Evolutionary conservation across 2,113 vertebrate genomes (phyloP).

Genomic region (Corythaeola cristata): DNA sequence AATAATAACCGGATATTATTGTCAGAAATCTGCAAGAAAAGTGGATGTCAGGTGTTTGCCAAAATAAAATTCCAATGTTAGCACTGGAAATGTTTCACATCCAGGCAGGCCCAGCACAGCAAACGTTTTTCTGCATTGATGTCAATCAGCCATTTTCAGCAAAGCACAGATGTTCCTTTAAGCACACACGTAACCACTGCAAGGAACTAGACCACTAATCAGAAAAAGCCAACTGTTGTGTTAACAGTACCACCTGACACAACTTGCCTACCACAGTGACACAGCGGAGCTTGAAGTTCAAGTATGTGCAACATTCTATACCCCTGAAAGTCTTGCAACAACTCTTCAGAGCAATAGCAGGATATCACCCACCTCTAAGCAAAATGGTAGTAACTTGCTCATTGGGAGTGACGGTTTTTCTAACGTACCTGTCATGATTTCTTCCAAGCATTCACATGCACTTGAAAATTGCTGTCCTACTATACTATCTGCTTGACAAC

Average conservation of each 20-base stretch:
- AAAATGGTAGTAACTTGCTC: neutral
- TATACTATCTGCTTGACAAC: neutral
- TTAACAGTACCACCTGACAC: rapidly evolving
- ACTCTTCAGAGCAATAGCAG: neutral
- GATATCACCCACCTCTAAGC: neutral
- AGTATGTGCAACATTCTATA: neutral
- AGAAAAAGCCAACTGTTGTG: neutral
- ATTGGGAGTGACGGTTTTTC: neutral
- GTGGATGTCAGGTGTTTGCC: neutral
- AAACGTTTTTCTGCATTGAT: neutral
- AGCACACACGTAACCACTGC: neutral
- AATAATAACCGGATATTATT: neutral
- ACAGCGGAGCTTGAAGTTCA: neutral
- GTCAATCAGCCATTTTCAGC: neutral
- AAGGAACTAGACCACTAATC: neutral
- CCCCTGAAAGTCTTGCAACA: neutral
- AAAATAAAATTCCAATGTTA: neutral
- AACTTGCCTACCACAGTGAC: neutral
- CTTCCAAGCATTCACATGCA: neutral
- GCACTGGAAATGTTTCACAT: neutral
- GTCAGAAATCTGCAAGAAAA: neutral
- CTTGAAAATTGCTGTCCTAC: neutral
- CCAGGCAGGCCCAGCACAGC: neutral
- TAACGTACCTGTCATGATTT: neutral
- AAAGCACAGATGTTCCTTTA: neutral